These are phyloP conservation scores for Lithophane leautieri DNA, from an alignment of 2,888 invertebrate genomes.

Conservation along the genomic window DNA sequence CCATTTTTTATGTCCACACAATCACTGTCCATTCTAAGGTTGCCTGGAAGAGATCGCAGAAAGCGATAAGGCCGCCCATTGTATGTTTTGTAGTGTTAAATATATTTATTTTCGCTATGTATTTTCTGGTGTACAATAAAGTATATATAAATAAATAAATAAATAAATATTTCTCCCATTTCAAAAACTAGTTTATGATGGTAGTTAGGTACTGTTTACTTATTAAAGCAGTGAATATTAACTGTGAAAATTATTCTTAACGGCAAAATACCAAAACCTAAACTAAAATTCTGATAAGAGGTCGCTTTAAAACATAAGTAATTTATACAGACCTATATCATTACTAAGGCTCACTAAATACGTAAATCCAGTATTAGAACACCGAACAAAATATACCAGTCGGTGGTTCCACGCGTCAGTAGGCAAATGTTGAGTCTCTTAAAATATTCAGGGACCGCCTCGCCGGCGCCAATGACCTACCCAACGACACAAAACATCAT, in stretches of 20 bases:
- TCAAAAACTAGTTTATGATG: no score
- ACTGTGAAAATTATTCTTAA: not conserved
- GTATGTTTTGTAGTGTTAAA: no score
- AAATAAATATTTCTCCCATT: no score
- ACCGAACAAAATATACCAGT: slow-evolving; percentile 31
- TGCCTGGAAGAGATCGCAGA: no score
- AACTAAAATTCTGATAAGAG: slow-evolving; percentile 1
- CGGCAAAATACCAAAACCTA: not conserved
- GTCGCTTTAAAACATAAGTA: slow-evolving; percentile 6
- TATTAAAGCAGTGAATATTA: not conserved
- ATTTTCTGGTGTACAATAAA: no score
- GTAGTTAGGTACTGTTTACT: not conserved
- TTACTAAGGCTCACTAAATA: slow-evolving; percentile 10
- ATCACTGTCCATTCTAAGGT: no score
- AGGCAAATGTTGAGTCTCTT: slow-evolving; percentile 70
- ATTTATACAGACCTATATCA: slow-evolving; percentile 14
- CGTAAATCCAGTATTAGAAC: slow-evolving; percentile 24
- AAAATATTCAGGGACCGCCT: slow-evolving; percentile 74
- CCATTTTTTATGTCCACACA: no score
- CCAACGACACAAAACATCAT: slow-evolving; percentile 74
- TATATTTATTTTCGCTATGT: no score
- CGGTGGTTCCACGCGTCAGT: slow-evolving; percentile 70
- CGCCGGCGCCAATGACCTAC: slow-evolving; percentile 35
- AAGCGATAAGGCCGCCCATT: no score
- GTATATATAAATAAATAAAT: no score